Base-by-base conservation (phyloP, 1,140 invertebrate species). In the Nasonia vitripennis region DNA sequence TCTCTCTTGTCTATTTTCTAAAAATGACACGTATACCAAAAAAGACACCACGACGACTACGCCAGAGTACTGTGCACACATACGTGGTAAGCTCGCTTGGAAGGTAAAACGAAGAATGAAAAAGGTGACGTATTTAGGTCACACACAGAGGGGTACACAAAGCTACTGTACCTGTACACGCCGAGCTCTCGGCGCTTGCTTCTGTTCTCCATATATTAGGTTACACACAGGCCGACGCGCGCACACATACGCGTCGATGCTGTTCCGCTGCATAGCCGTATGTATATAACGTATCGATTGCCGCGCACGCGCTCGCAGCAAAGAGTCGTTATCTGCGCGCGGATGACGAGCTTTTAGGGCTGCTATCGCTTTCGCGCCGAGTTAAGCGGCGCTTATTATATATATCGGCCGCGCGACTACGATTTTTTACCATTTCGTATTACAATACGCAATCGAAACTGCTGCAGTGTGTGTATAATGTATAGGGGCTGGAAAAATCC, bases 51-150 rank as follows among this genome's bases (percentile, higher is more conserved):
- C 9, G 6, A 1, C 41, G 27, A 27, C 27, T 27, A 27, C 1
- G 27, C 27, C 27, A 27, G 27, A 9, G 41, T 45, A 45, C 6
- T 45, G 9, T 41, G 10, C 9, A 7, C 2, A 34, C 5, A 37
- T 37, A 37, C 34, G 34, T 37, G 5, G 5, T 37, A 37, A 37
- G 34, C 34, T 62, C 17, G 17, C 14, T 27, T 27, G 20, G 14
- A 62, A 62, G 55, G 55, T 62, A n/a, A 45, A 20, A 62, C 55
- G 31, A 71, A 71, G 68, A 31, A 71, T 71, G 68, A 71, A 34
- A 71, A 71, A 71, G 68, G 68, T 51, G 82, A 78, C 41, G 62
- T 77, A 83, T 83, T 83, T 83, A 34, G 74, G 82, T 83, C 82
- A 27, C 27, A 27, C 27, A 2, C 1, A 83, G 74, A 48, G 48